Percentiles rank a stretch among this genome's conserved stretches.
These are phyloP conservation scores for Papilio helenus DNA, from an alignment of 1,140 invertebrate species.

Conservation along the genomic window DNA sequence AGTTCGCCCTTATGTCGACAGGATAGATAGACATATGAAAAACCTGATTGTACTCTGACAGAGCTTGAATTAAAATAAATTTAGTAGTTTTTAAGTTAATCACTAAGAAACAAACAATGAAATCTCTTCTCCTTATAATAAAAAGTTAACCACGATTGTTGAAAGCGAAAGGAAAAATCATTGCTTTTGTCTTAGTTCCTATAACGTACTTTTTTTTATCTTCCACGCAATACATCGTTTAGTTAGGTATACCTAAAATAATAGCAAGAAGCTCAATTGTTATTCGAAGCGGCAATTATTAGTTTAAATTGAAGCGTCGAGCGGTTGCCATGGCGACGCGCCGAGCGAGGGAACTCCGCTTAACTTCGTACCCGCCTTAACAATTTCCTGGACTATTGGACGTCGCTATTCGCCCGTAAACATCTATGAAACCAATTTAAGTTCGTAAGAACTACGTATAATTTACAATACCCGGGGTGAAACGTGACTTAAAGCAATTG, in stretches of 20 bases:
- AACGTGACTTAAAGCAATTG: conserved; percentile 38
- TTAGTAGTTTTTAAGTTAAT: no score
- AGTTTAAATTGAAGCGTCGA: conserved; percentile 56
- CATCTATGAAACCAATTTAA: conserved; percentile 64
- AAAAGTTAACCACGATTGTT: no score
- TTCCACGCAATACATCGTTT: neutral
- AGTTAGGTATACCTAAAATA: neutral
- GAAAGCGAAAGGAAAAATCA: neutral
- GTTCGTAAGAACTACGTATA: conserved; percentile 46
- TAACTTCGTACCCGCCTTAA: conserved; percentile 55
- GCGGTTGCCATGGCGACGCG: conserved; percentile 64
- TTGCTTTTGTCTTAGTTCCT: neutral
- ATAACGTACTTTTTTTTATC: neutral
- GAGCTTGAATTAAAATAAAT: neutral
- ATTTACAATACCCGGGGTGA: conserved; percentile 38
- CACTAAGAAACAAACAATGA: no score
- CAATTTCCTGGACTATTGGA: conserved; percentile 73
- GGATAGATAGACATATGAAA: no score
- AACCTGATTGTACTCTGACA: no score
- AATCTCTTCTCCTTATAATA: no score
- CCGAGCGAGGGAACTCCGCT: conserved; percentile 47
- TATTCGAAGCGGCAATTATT: conserved; percentile 23
- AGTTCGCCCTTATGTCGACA: neutral
- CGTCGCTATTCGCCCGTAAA: conserved; percentile 60
- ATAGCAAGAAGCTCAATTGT: conserved; percentile 1